Evolutionary conservation across 2,888 invertebrate species (phyloP).

Genomic region (Drosophila emarginata): DNA sequence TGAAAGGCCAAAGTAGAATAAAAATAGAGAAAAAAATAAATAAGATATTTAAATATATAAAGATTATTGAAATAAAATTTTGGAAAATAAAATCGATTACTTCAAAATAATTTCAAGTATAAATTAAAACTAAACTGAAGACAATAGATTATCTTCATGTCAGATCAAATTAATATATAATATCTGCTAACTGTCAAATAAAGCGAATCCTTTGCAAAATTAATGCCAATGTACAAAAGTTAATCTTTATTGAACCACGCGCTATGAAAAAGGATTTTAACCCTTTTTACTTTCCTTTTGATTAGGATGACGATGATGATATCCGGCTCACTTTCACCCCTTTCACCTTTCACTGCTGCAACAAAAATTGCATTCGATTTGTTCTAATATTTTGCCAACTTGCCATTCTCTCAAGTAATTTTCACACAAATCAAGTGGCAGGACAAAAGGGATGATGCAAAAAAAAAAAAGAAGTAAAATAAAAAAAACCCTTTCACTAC

Average conservation of each 20-base stretch:
- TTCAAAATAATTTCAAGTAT: no score
- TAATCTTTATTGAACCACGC: not conserved
- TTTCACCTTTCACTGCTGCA: constrained; percentile 9
- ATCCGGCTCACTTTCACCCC: constrained; percentile 12
- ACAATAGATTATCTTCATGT: no score
- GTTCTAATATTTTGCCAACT: constrained; percentile 14
- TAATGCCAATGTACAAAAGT: not conserved
- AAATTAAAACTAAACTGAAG: no score
- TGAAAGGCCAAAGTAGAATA: no score
- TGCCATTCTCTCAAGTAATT: constrained; percentile 1
- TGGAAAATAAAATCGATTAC: no score
- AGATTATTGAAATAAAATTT: no score
- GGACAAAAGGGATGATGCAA: constrained; percentile 7
- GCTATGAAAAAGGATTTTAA: not conserved
- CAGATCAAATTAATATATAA: no score
- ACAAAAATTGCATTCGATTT: constrained; percentile 9
- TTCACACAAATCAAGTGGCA: constrained; percentile 6
- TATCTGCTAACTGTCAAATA: not conserved
- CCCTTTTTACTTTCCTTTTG: not conserved
- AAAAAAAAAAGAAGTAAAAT: not conserved
- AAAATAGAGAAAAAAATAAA: no score
- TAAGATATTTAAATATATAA: no score
- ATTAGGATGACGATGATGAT: not conserved
- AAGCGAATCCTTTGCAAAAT: not conserved
- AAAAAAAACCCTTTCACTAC: not conserved